phyloP scores from a whole-genome alignment of 23 tunicate species.

The Trididemnum clinides region DNA sequence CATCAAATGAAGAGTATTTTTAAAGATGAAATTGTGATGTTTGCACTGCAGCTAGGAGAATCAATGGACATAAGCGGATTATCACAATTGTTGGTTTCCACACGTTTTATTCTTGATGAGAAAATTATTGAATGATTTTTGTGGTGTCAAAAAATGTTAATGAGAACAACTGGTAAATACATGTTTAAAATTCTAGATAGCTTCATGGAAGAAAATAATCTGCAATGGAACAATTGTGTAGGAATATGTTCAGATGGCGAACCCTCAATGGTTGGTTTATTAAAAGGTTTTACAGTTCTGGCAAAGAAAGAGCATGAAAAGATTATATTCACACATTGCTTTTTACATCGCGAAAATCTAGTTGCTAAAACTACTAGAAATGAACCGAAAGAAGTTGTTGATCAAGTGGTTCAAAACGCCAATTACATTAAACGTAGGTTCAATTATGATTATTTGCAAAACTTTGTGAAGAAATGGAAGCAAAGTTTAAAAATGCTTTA shows the following conservation, averaged over 20 bases:
- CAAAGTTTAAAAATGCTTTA: too few relatives aligned
- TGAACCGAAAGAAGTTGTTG: background rate
- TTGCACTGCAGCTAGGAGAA: background rate
- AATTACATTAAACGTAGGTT: background rate
- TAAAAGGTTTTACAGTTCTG: too few relatives aligned
- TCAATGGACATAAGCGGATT: too few relatives aligned
- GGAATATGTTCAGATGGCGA: background rate
- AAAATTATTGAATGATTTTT: background rate
- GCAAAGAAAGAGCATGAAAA: background rate
- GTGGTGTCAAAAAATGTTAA: background rate
- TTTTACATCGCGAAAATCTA: too few relatives aligned
- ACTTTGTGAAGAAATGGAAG: too few relatives aligned
- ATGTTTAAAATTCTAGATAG: too few relatives aligned
- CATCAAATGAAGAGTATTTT: background rate
- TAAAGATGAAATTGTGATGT: background rate
- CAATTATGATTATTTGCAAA: background rate
- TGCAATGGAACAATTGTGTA: background rate
- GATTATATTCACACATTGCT: background rate
- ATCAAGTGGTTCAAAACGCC: background rate
- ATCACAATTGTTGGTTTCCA: too few relatives aligned
- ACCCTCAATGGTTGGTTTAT: background rate
- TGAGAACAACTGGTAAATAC: too few relatives aligned
- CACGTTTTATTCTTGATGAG: background rate
- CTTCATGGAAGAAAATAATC: too few relatives aligned
- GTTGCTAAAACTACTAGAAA: background rate